phyloP scores from a whole-genome alignment of 1,140 invertebrate species.

The Sitophilus oryzae region DNA sequence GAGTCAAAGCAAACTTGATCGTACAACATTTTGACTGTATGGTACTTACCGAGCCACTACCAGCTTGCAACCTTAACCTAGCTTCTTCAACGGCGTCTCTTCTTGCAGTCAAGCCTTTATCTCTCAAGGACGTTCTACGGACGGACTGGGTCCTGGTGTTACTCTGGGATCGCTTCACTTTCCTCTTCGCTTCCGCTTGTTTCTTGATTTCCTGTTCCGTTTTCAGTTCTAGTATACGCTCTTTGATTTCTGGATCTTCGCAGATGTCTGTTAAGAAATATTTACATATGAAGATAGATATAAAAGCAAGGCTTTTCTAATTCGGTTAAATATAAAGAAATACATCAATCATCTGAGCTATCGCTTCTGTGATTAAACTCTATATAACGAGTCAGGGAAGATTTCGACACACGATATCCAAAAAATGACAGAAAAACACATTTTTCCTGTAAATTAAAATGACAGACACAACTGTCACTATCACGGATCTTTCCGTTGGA shows the following conservation, averaged over 20 bases:
- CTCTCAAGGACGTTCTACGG: constrained; percentile 85
- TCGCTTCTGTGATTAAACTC: too few species aligned
- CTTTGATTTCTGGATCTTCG: constrained; percentile 89
- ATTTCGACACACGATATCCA: too few species aligned
- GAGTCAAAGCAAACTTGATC: too few species aligned
- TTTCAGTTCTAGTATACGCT: constrained; percentile 80
- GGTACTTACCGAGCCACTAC: constrained; percentile 34
- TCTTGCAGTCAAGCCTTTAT: constrained; percentile 90
- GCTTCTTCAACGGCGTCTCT: constrained; percentile 93
- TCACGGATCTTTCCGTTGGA: too few species aligned
- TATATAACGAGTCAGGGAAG: too few species aligned
- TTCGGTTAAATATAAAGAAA: not conserved
- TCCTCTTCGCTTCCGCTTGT: constrained; percentile 54
- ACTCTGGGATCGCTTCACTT: constrained; percentile 58
- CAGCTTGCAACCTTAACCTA: constrained; percentile 60
- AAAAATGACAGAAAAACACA: too few species aligned
- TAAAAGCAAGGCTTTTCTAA: too few species aligned
- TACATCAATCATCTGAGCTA: too few species aligned
- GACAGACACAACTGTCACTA: too few species aligned
- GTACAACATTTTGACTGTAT: too few species aligned
- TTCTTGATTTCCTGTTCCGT: constrained; percentile 82
- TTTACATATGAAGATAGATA: too few species aligned
- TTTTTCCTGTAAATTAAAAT: too few species aligned
- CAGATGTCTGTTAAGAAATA: constrained; percentile 73
- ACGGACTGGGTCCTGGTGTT: constrained; percentile 80